These are phyloP conservation scores for Lasioglossum leucozonium DNA, from an alignment of 2,888 invertebrate genomes.

Conservation along the genomic window DNA sequence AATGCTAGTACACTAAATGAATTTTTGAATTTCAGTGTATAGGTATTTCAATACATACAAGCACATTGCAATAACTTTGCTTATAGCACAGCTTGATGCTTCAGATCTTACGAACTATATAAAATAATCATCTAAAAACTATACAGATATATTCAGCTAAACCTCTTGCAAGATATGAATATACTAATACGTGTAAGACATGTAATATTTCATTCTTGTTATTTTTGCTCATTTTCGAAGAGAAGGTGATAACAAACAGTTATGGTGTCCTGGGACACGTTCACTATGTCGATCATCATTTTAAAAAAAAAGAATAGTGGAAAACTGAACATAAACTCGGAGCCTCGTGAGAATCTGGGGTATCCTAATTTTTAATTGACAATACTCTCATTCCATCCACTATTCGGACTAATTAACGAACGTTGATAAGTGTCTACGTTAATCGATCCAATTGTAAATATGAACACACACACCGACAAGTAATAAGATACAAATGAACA, in stretches of 20 bases:
- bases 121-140: slow-evolving; percentile 42
- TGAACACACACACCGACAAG: slow-evolving; percentile 34
- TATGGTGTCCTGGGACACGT: slow-evolving; percentile 14
- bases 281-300: slow-evolving; percentile 18
- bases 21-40: slow-evolving; percentile 26
- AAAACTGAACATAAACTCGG: slow-evolving; percentile 44
- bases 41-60: slow-evolving; percentile 54
- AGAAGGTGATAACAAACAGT: slow-evolving; percentile 21
- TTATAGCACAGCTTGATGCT: slow-evolving; percentile 63
- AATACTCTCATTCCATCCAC: slow-evolving; percentile 77
- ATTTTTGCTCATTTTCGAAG: slow-evolving; percentile 17
- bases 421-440: slow-evolving; percentile 48
- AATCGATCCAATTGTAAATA: slow-evolving; percentile 59
- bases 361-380: slow-evolving; percentile 74
- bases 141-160: slow-evolving; percentile 47
- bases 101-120: slow-evolving; percentile 45
- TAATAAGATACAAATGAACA: slow-evolving; percentile 17
- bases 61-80: slow-evolving; percentile 64
- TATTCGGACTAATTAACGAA: slow-evolving; percentile 59
- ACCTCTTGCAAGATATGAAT: slow-evolving; percentile 30
- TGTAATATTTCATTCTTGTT: slow-evolving; percentile 8
- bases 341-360: slow-evolving; percentile 31
- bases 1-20: slow-evolving; percentile 21
- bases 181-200: not conserved
- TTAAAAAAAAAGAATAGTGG: slow-evolving; percentile 51